phyloP scores from a whole-genome alignment of 2,113 vertebrate genomes.

The Ammodytes marinus region DNA sequence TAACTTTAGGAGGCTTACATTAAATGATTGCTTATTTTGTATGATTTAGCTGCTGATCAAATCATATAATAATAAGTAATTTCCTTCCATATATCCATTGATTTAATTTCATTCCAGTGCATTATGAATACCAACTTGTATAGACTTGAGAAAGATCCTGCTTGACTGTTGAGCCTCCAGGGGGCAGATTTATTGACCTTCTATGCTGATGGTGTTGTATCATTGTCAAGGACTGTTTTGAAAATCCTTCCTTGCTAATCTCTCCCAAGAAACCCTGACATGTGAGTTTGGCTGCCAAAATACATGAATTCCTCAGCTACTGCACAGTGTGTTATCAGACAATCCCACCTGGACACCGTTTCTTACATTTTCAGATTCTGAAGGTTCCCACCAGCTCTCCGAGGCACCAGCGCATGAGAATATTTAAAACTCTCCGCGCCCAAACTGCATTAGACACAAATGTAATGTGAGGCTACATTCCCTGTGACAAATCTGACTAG shows the following conservation, averaged over 20 bases:
- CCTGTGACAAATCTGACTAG: not conserved
- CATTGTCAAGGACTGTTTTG: constrained; percentile 5
- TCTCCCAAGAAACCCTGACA: not conserved
- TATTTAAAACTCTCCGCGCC: not conserved
- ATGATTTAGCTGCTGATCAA: not conserved
- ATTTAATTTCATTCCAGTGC: not conserved
- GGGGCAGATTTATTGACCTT: not conserved
- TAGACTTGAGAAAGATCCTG: constrained; percentile 16
- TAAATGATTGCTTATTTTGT: not conserved
- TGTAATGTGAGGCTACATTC: constrained; percentile 1
- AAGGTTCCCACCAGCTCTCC: not conserved
- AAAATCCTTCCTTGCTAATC: constrained; percentile 11
- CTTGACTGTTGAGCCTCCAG: not conserved
- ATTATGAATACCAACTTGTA: constrained; percentile 12
- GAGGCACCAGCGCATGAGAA: not conserved
- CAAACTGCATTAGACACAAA: not conserved
- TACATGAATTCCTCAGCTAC: not conserved
- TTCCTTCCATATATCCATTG: not conserved
- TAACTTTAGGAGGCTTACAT: not conserved
- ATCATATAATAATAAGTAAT: not conserved
- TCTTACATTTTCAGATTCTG: not conserved
- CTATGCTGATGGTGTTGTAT: not conserved
- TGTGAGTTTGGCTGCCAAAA: constrained; percentile 11
- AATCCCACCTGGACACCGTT: not conserved
- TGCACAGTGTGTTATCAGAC: not conserved